Evolutionary conservation across 2,113 vertebrate species (phyloP).

Genomic region (Calonectris borealis): DNA sequence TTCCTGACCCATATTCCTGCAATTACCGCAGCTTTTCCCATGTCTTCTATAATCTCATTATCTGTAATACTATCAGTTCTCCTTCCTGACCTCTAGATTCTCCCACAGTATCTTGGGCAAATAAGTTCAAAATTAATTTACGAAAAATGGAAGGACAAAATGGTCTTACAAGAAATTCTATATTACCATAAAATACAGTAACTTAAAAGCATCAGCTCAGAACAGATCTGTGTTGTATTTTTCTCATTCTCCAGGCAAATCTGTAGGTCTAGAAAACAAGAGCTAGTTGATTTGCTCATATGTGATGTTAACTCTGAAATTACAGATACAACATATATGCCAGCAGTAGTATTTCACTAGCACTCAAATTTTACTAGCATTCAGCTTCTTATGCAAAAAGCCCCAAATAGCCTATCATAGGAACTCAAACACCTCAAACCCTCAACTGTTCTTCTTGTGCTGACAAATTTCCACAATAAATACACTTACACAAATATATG

Average conservation of each 20-base stretch:
- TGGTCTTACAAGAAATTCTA: background rate
- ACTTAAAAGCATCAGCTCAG: background rate
- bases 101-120: background rate
- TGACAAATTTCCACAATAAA: background rate
- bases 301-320: background rate
- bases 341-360: background rate
- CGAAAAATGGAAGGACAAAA: accelerated
- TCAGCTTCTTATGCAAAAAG: background rate
- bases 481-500: background rate
- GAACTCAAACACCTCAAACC: background rate
- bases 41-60: background rate
- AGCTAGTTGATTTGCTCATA: background rate
- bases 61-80: background rate
- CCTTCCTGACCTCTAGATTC: background rate
- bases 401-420: background rate
- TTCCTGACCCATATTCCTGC: background rate
- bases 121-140: background rate
- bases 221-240: background rate
- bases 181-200: background rate
- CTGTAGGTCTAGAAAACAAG: background rate
- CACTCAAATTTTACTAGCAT: background rate
- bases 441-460: background rate
- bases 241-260: background rate
- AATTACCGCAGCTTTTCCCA: background rate
- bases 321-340: background rate